These are phyloP conservation scores for Rhopilema esculentum DNA, from an alignment of 30 jellyfish, hydroid and myxozoan species.

Conservation along the genomic window DNA sequence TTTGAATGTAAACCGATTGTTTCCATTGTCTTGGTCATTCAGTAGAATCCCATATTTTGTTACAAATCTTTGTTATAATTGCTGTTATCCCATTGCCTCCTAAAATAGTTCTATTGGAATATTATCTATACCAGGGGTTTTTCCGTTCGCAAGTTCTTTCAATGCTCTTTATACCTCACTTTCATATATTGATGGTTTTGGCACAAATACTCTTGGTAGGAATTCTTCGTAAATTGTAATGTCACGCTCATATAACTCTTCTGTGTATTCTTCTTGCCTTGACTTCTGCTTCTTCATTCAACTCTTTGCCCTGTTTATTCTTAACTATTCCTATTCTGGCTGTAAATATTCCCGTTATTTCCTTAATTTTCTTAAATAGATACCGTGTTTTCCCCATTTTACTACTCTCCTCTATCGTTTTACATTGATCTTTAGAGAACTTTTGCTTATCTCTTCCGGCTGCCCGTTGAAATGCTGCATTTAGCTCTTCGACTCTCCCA, in stretches of 20 bases:
- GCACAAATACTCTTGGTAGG: constrained; percentile 12
- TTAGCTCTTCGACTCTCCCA: constrained; percentile 4
- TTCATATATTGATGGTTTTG: constrained; percentile 49
- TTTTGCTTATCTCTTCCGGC: constrained; percentile 38
- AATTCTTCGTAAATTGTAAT: constrained; percentile 7
- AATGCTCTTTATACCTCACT: constrained; percentile 29
- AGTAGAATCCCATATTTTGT: constrained; percentile 37
- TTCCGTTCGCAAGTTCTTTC: constrained; percentile 46
- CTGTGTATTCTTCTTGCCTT: constrained; percentile 28
- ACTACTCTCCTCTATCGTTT: constrained; percentile 13
- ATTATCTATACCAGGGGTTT: constrained; percentile 36
- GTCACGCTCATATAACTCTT: constrained; percentile 19
- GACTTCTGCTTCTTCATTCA: constrained; percentile 33
- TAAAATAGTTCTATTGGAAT: constrained; percentile 36
- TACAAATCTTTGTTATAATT: constrained; percentile 35
- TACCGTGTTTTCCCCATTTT: constrained; percentile 1
- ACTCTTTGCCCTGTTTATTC: constrained; percentile 35
- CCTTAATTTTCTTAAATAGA: constrained; percentile 6
- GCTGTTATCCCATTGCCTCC: constrained; percentile 48
- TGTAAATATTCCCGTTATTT: constrained; percentile 21
- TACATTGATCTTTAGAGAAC: constrained; percentile 19
- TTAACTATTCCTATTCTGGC: constrained; percentile 34
- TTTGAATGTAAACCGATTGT: constrained; percentile 29
- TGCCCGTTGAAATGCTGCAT: constrained; percentile 23
- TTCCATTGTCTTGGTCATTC: constrained; percentile 51